Base-by-base conservation (phyloP, 1,140 invertebrate genomes). In the Vanessa atalanta region DNA sequence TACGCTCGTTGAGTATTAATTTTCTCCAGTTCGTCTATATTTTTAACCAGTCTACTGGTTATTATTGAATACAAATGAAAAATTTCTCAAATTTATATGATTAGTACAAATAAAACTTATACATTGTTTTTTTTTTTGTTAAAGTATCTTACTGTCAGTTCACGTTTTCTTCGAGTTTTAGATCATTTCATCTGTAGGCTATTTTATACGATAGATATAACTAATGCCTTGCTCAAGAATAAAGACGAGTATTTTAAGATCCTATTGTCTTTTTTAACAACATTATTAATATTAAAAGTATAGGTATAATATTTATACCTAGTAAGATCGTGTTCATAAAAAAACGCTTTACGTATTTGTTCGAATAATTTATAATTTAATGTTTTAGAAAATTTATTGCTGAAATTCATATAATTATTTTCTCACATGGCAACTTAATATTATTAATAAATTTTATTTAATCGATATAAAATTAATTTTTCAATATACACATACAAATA, bases 171-270 rank as follows among this genome's bases (percentile, higher is more conserved):
- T 13, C 12, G n/a, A 26, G 2, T 57, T 57, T 26, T 61, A 61
- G 57, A 37, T n/a, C 15, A 31, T 15, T 60, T 61, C 16, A 20
- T 60, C 31, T 37, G 9, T 61, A 61, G 57, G 31, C 31, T 61
- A 47, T 65, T 13, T 20, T 20, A 43, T 43, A 43, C 6, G 26
- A 67, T 57, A 57, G 66, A 68, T 57, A n/a, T 73, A 65, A 78
- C 70, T 65, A 60, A 79, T 74, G 73, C 66, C 66, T 81, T 81
- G 86, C 86, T 88, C 86, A 88, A 88, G 75, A 68, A 74, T 50
- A 83, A 88, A 88, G 86, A 88, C 83, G 73, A 74, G 57, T 73
- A 77, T 67, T 63, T 65, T 73, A 69, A 72, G 57, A 76, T 68
- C 65, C 31, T 47, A 55, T 72, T 76, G 66, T 70, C 60, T 72